These are phyloP conservation scores for Aporophyla lueneburgensis DNA, from an alignment of 2,888 invertebrate genomes.

Conservation along the genomic window DNA sequence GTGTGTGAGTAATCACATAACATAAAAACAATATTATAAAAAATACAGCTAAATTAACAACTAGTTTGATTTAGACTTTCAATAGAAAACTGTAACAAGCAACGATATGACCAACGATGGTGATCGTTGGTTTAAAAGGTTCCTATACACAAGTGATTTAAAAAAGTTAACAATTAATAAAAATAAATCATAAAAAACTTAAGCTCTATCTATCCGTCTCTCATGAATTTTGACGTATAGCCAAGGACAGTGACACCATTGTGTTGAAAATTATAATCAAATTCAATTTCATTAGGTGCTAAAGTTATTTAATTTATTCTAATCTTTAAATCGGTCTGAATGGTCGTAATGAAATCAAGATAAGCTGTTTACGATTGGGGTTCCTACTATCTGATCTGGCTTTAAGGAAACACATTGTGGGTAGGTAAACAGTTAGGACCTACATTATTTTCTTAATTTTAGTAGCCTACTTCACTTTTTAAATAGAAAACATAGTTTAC, in stretches of 20 bases:
- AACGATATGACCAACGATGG: background rate
- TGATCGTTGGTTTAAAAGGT: background rate
- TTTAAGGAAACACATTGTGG: slow-evolving; percentile 29
- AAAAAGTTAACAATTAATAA: background rate
- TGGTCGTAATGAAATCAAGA: slow-evolving; percentile 53
- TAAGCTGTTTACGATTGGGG: slow-evolving; percentile 26
- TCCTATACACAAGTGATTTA: background rate
- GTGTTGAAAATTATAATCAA: background rate
- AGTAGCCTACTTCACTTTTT: background rate
- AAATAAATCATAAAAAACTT: background rate
- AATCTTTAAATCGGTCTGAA: slow-evolving; percentile 27
- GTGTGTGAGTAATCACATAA: too few relatives aligned
- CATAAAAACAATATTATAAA: too few relatives aligned
- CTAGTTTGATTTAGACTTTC: too few relatives aligned
- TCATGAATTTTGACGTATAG: background rate
- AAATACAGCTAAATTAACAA: too few relatives aligned
- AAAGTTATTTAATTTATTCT: slow-evolving; percentile 34
- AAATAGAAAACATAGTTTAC: background rate
- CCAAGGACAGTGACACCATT: background rate
- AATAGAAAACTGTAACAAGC: too few relatives aligned
- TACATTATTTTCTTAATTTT: slow-evolving; percentile 1
- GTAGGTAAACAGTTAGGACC: background rate
- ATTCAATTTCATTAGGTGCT: background rate
- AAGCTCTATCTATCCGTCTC: too few relatives aligned
- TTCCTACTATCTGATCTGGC: slow-evolving; percentile 14